phyloP scores from a whole-genome alignment of 2,888 invertebrate species.

The Ennomos erosarius region DNA sequence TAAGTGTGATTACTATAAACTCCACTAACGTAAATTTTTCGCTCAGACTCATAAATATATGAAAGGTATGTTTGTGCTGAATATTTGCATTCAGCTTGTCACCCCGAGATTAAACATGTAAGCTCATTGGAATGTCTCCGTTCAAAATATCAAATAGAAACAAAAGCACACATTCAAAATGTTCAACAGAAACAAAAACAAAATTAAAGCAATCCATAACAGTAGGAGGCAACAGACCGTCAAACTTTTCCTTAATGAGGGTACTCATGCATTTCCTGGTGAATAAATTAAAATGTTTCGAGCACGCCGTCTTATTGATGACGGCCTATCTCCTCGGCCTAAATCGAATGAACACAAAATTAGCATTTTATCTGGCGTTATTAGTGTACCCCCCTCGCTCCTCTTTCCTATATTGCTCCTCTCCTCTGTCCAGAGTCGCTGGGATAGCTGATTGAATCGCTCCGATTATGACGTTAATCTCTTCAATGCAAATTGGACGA shows the following conservation, averaged over 20 bases:
- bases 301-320: slow-evolving; percentile 41
- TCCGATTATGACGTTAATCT: slow-evolving; percentile 85
- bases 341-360: slow-evolving; percentile 84
- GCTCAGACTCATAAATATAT: too few species aligned
- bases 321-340: slow-evolving; percentile 63
- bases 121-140: too few species aligned
- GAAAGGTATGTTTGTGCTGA: too few species aligned
- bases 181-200: slow-evolving; percentile 21
- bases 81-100: too few species aligned
- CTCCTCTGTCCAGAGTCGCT: slow-evolving; percentile 70
- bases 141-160: slow-evolving; percentile 15
- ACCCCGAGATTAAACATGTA: too few species aligned
- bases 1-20: too few species aligned
- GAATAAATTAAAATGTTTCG: slow-evolving; percentile 44
- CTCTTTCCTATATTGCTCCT: slow-evolving; percentile 46
- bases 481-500: slow-evolving; percentile 84
- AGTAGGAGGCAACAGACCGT: slow-evolving; percentile 29
- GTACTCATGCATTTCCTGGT: slow-evolving; percentile 41
- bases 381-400: slow-evolving; percentile 62
- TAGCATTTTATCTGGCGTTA: slow-evolving; percentile 83
- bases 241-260: slow-evolving; percentile 39
- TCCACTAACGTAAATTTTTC: too few species aligned
- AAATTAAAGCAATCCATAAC: slow-evolving; percentile 32
- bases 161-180: background rate
- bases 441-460: slow-evolving; percentile 82